phyloP scores from a whole-genome alignment of 2,888 invertebrate species.

The Melitaea athalia region DNA sequence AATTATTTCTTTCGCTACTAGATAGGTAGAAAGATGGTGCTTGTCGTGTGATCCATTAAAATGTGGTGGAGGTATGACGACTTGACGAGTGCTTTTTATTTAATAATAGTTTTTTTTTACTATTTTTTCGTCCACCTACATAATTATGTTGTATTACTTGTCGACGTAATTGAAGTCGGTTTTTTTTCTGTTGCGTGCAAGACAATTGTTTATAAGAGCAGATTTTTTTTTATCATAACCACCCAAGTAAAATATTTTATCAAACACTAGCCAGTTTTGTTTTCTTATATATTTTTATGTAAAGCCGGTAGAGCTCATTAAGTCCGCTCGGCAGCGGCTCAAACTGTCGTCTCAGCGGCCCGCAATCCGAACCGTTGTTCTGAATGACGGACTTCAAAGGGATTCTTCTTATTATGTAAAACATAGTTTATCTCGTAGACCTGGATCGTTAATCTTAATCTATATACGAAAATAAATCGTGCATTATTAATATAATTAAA shows the following conservation, averaged over 20 bases:
- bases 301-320: constrained; percentile 23
- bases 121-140: too few relatives aligned
- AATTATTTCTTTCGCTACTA: too few relatives aligned
- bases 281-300: background rate
- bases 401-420: constrained; percentile 7
- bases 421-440: background rate
- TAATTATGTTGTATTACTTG: too few relatives aligned
- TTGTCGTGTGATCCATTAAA: too few relatives aligned
- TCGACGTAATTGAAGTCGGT: too few relatives aligned
- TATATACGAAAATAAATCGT: background rate
- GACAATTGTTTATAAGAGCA: background rate
- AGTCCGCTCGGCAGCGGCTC: constrained; percentile 26
- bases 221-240: background rate
- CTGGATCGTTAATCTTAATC: background rate
- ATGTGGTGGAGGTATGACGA: too few relatives aligned
- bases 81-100: too few relatives aligned
- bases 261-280: background rate
- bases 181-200: too few relatives aligned
- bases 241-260: too few relatives aligned
- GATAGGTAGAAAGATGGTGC: too few relatives aligned
- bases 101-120: too few relatives aligned
- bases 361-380: constrained; percentile 18
- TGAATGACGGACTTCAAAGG: constrained; percentile 23
- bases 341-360: constrained; percentile 34
- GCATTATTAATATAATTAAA: background rate